A percentile compares a stretch with the other conserved stretches of the same genome.
Conservation (phyloP, 2,797 vertebrate species). For the Bradypus variegatus region DNA sequence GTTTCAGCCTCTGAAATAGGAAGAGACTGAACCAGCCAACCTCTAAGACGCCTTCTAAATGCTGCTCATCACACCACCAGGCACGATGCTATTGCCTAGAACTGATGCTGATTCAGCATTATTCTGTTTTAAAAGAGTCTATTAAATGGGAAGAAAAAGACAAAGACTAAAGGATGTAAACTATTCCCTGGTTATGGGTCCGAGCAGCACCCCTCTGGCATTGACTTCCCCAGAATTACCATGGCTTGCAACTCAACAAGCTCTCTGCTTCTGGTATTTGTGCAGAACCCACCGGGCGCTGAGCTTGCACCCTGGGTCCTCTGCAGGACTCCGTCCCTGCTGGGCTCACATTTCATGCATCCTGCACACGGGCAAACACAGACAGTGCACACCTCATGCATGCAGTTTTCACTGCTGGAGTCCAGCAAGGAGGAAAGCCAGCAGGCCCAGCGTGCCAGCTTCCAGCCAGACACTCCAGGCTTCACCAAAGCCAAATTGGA, state of each 20-base stretch:
- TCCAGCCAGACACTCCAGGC: conserved; percentile 25
- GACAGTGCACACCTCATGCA: not conserved
- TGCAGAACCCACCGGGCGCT: conserved; percentile 1
- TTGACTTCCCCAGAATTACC: not conserved
- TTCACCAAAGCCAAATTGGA: conserved; percentile 32
- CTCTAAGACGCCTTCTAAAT: not conserved
- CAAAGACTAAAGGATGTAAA: not conserved
- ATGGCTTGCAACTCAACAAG: conserved; percentile 17
- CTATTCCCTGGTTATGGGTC: not conserved
- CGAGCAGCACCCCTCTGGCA: not conserved
- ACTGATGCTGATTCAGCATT: not conserved
- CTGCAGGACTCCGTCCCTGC: conserved; percentile 24
- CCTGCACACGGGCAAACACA: conserved; percentile 4
- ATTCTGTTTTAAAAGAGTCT: conserved; percentile 37
- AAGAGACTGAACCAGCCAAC: not conserved
- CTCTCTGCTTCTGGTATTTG: conserved; percentile 30
- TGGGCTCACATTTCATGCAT: conserved; percentile 45
- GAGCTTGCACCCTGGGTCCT: not conserved
- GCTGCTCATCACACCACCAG: not conserved
- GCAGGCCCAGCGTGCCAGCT: not conserved
- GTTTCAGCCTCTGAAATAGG: conserved; percentile 1
- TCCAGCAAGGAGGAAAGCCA: conserved; percentile 23
- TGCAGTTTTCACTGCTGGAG: conserved; percentile 13
- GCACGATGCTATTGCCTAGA: conserved; percentile 5
- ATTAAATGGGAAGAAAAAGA: not conserved